Evolutionary conservation across 2,888 invertebrate species (phyloP).

Genomic region (Hirtodrosophila cameraria): DNA sequence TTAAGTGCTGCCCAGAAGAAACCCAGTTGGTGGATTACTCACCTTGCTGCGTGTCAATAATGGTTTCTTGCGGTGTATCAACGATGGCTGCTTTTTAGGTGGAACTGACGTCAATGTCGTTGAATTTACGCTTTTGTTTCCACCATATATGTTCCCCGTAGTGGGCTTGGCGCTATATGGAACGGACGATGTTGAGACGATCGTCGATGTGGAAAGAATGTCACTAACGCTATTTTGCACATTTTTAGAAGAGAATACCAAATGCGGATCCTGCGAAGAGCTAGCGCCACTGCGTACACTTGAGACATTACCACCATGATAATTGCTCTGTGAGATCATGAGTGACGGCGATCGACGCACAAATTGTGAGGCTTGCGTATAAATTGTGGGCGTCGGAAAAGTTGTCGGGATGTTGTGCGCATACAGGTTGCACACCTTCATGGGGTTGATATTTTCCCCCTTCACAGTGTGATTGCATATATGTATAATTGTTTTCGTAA

Average conservation of each 20-base stretch:
- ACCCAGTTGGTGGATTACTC: slow-evolving; percentile 79
- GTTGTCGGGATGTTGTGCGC: slow-evolving; percentile 12
- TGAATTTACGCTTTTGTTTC: slow-evolving; percentile 27
- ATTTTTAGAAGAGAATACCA: slow-evolving; percentile 37
- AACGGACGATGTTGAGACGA: slow-evolving; percentile 49
- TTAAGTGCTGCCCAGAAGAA: slow-evolving; percentile 2
- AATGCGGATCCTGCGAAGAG: slow-evolving; percentile 27
- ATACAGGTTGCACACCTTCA: slow-evolving; percentile 20
- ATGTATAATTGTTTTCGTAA: slow-evolving; percentile 1
- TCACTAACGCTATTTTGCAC: slow-evolving; percentile 6
- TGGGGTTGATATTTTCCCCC: slow-evolving; percentile 41
- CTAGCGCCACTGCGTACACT: slow-evolving; percentile 45
- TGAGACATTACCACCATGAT: slow-evolving; percentile 34
- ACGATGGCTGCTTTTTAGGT: no score
- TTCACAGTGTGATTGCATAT: background rate
- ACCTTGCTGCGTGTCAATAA: slow-evolving; percentile 84
- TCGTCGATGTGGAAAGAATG: slow-evolving; percentile 16
- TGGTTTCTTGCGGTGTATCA: slow-evolving; percentile 83
- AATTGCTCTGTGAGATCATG: slow-evolving; percentile 51
- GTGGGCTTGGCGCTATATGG: slow-evolving; percentile 44
- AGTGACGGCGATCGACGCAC: slow-evolving; percentile 59
- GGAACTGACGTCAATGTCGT: slow-evolving; percentile 79
- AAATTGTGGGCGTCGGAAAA: slow-evolving; percentile 57
- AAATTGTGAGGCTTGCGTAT: slow-evolving; percentile 62
- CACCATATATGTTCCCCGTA: slow-evolving; percentile 25